Percentiles rank a stretch among this genome's conserved stretches.
Conservation (phyloP, 2,113 vertebrate species). For the Cololabis saira region DNA sequence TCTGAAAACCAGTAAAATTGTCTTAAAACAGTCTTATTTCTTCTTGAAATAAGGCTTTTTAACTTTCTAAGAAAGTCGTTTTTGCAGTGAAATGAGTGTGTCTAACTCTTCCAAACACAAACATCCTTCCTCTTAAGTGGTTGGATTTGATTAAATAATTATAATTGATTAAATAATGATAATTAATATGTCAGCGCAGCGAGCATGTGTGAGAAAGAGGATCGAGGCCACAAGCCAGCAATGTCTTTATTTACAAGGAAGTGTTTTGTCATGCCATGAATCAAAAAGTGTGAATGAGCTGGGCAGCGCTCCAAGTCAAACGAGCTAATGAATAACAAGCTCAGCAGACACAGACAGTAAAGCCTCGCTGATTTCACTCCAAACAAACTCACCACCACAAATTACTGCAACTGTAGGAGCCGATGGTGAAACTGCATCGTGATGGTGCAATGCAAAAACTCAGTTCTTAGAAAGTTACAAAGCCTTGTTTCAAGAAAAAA, state of each 20-base stretch:
- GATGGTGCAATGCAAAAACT: no score
- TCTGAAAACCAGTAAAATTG: no score
- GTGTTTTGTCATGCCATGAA: constrained; percentile 64
- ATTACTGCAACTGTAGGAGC: background rate
- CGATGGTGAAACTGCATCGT: background rate
- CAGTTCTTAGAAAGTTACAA: no score
- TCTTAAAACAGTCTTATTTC: no score
- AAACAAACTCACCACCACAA: constrained; percentile 30
- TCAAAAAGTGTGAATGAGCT: constrained; percentile 55
- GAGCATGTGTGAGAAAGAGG: constrained; percentile 16
- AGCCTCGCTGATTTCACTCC: constrained; percentile 37
- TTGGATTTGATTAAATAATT: background rate
- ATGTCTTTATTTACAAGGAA: constrained; percentile 63
- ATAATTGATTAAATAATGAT: no score
- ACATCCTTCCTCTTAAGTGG: background rate
- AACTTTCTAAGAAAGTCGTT: no score
- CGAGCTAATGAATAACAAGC: constrained; percentile 57
- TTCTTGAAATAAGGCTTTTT: no score
- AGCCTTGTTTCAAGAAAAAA: no score
- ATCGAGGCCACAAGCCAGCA: constrained; percentile 21
- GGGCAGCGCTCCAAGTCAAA: constrained; percentile 67
- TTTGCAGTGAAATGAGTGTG: no score
- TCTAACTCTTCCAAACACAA: background rate
- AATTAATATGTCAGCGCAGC: background rate
- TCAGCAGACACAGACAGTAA: constrained; percentile 22